phyloP scores from a whole-genome alignment of 2,888 invertebrate species.

The Leptinotarsa peninsularis region DNA sequence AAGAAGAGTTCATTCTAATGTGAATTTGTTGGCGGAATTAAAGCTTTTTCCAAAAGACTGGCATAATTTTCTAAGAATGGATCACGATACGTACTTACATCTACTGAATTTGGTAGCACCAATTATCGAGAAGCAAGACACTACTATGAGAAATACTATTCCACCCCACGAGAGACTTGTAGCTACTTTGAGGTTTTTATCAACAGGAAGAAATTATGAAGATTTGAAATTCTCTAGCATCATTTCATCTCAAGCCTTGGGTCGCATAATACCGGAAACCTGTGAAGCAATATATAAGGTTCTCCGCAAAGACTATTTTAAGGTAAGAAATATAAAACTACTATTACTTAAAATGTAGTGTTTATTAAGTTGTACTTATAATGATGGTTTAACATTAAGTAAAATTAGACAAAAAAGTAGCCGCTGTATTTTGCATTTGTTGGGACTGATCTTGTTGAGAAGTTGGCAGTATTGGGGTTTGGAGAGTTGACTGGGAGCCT shows the following conservation, averaged over 20 bases:
- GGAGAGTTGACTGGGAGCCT: no score
- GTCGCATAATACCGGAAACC: conserved; percentile 17
- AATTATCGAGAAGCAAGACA: conserved; percentile 44
- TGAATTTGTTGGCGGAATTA: conserved; percentile 35
- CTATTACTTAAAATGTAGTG: no score
- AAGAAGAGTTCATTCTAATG: conserved; percentile 16
- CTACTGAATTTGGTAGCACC: conserved; percentile 26
- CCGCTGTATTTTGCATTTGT: conserved; percentile 1
- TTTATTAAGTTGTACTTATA: no score
- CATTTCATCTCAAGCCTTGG: conserved; percentile 46
- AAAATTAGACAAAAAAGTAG: background rate
- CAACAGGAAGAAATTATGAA: conserved; percentile 52
- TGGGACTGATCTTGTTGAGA: background rate
- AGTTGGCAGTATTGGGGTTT: background rate
- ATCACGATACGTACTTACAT: conserved; percentile 31
- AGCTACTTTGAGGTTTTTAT: conserved; percentile 46
- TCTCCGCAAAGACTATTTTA: conserved; percentile 6
- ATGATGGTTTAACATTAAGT: no score
- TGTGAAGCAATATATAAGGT: conserved; percentile 19
- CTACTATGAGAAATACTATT: conserved; percentile 48
- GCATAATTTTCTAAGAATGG: no score
- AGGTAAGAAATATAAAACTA: background rate
- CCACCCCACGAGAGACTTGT: conserved; percentile 47
- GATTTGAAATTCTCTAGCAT: conserved; percentile 44
- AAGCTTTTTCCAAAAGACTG: conserved; percentile 42